A percentile compares a stretch with the other conserved stretches of the same genome.
Evolutionary conservation across 2,113 vertebrate genomes (phyloP).

Genomic region (Gallinago undulata): DNA sequence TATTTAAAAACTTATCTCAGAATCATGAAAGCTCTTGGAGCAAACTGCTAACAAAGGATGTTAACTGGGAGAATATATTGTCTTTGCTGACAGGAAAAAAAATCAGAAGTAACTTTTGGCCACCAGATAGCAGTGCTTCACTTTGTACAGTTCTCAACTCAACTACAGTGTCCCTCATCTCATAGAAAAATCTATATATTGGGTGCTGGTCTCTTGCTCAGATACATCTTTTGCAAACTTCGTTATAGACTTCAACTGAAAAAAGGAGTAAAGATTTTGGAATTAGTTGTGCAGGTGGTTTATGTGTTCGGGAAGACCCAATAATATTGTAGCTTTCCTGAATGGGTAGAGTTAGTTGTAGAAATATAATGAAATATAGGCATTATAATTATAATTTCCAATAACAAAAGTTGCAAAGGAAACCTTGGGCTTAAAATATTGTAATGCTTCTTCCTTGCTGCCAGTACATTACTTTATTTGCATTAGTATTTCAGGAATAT

Average conservation of each 20-base stretch:
- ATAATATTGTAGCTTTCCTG: neutral
- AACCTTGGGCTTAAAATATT: neutral
- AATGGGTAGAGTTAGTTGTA: neutral
- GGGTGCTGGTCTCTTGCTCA: neutral
- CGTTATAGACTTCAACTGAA: neutral
- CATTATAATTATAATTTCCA: neutral
- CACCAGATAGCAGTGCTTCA: constrained; percentile 76
- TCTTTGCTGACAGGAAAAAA: neutral
- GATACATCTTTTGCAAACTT: neutral
- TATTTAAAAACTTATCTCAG: neutral
- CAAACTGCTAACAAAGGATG: neutral
- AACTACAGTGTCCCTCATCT: neutral
- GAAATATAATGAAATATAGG: neutral
- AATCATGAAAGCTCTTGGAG: neutral
- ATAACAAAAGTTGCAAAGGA: neutral
- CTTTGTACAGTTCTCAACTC: constrained; percentile 19
- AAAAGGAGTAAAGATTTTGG: neutral
- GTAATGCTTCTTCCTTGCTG: neutral
- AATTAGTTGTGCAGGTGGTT: neutral
- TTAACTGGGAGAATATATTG: neutral
- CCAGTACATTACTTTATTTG: neutral
- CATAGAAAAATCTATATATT: neutral
- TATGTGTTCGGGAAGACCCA: neutral
- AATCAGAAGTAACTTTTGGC: constrained; percentile 4
- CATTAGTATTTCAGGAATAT: neutral